These are phyloP conservation scores for Halictus quadricinctus DNA, from an alignment of 2,888 invertebrate species.

Conservation along the genomic window DNA sequence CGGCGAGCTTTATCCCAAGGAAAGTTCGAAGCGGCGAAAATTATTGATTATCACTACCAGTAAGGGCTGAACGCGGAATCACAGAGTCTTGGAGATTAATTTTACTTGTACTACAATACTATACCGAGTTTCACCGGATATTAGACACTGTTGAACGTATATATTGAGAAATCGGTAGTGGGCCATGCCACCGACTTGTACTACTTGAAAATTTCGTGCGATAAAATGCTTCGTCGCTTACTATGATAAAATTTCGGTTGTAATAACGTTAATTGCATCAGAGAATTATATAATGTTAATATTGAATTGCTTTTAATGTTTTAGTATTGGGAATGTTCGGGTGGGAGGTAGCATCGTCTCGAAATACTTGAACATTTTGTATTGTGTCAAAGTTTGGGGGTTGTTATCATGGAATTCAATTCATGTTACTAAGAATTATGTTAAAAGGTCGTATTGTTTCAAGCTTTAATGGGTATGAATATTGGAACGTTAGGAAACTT, in stretches of 20 bases:
- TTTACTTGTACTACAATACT: not conserved
- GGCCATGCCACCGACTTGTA: not conserved
- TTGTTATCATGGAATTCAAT: not conserved
- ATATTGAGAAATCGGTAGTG: not conserved
- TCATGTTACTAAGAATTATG: not conserved
- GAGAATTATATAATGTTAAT: not conserved
- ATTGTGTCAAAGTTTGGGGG: not conserved
- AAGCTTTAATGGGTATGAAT: not conserved
- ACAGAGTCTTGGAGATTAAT: not conserved
- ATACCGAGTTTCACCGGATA: not conserved
- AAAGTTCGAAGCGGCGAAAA: constrained; percentile 4
- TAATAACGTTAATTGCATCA: not conserved
- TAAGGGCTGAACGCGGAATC: not conserved
- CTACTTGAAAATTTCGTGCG: not conserved
- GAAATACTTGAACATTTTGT: not conserved
- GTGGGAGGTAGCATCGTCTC: not conserved
- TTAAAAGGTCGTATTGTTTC: not conserved
- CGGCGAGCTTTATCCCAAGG: not conserved
- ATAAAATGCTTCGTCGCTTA: not conserved
- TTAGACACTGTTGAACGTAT: not conserved
- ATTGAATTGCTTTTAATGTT: not conserved
- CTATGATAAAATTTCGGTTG: no score
- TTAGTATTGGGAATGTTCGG: not conserved
- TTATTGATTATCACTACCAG: not conserved
- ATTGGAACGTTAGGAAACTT: not conserved